phyloP scores from a whole-genome alignment of 2,113 vertebrate species.

The Dasypus novemcinctus region DNA sequence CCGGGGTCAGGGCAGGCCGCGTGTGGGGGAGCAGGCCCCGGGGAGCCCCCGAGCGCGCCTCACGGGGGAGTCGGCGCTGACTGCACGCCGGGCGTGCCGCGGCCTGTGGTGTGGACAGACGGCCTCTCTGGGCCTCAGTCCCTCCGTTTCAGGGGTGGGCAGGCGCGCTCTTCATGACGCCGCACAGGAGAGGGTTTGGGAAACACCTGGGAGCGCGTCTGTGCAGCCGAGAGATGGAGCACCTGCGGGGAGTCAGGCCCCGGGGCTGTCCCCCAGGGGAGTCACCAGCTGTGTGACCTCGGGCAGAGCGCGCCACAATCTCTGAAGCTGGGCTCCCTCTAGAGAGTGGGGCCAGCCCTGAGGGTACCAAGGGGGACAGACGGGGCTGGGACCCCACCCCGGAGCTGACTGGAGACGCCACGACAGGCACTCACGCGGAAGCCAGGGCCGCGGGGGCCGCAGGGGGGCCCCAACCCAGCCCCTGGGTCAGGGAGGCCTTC shows the following conservation, averaged over 20 bases:
- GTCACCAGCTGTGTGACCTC: background rate
- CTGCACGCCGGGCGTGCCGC: rapidly evolving
- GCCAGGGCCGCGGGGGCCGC: background rate
- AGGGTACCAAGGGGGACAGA: too few species aligned
- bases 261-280: background rate
- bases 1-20: too few species aligned
- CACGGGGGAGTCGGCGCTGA: background rate
- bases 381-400: rapidly evolving
- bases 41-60: background rate
- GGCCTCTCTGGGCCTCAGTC: background rate
- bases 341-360: background rate
- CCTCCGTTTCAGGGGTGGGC: background rate
- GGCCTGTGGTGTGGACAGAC: background rate
- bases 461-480: background rate
- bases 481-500: background rate
- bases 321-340: background rate
- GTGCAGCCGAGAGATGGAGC: background rate
- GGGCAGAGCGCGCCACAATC: background rate
- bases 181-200: background rate
- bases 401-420: background rate
- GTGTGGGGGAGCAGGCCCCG: rapidly evolving
- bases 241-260: background rate
- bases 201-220: background rate
- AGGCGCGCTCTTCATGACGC: background rate
- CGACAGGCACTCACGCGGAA: too few species aligned